Evolutionary conservation across 2,113 vertebrate genomes (phyloP), one percentile per base, ranked within the genome.

Genomic region (Spizaetus ornatus): DNA sequence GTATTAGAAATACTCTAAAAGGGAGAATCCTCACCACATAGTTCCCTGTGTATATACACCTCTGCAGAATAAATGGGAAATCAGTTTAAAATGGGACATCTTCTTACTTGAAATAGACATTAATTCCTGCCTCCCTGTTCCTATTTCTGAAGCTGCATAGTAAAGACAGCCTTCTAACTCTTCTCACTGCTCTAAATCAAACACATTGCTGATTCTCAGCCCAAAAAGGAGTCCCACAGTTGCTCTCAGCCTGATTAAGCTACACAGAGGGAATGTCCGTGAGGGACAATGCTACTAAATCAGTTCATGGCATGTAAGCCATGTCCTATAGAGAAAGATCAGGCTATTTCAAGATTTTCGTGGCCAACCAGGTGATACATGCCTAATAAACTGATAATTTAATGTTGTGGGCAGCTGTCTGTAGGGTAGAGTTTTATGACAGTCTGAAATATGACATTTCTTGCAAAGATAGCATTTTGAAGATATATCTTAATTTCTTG

Each of bases 231-330:
- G 23, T 17, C 48, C 31, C 19, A 1, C 16, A 15, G 19, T 10
- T 86, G 31, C 50, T 78, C 6, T 63, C 31, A 73, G 34, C 26
- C 43, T 82, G 50, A 27, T 52, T 20, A 17, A 52, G 47, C 25
- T 42, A 10, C 29, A 23, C 36, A 63, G 40, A 47, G 11, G 34
- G 25, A 38, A 47, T 50, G 38, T 5, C 0, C 0, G 21, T 63
- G 62, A 48, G 45, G 29, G 22, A 34, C 25, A 43, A 8, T 14
- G 19, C 23, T 65, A 20, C 42, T 52, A 3, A 73, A 65, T 29
- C 36, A 4, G 21, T 48, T 25, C 48, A 34, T 70, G 67, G 20
- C 42, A 20, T 2, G 7, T 34, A 59, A 80, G 27, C 27, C 0
- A 0, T 32, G n/a, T 83, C 36, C 52, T 16, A 6, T 42, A 55